phyloP scores from a whole-genome alignment of 2,888 invertebrate genomes.

The Tachina fera region DNA sequence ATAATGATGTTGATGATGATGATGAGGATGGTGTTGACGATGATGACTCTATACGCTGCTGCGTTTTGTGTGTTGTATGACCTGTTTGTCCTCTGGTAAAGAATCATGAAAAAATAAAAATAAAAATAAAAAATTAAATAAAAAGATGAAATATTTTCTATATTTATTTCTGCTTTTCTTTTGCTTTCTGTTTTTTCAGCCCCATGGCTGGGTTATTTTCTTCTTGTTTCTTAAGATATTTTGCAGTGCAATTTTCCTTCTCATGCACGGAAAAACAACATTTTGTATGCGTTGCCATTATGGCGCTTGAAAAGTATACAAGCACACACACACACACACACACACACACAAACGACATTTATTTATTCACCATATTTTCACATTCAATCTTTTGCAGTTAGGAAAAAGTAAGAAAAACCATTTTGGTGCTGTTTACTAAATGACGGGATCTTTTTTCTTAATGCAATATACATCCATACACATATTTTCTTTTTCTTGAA shows the following conservation, averaged over 20 bases:
- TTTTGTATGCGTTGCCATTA: constrained; percentile 72
- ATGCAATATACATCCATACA: background rate
- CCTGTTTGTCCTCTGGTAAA: constrained; percentile 81
- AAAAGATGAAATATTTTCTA: constrained; percentile 78
- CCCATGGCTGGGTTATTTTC: constrained; percentile 61
- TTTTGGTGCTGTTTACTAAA: constrained; percentile 69
- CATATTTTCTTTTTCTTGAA: constrained; percentile 42
- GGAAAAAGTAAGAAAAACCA: constrained; percentile 54
- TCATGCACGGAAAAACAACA: constrained; percentile 62
- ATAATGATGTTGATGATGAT: constrained; percentile 13
- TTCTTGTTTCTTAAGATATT: constrained; percentile 21
- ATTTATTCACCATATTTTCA: constrained; percentile 53
- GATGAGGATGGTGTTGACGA: constrained; percentile 16
- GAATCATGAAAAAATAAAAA: constrained; percentile 22
- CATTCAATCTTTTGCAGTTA: constrained; percentile 66
- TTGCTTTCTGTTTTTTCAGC: constrained; percentile 53
- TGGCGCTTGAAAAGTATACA: constrained; percentile 63
- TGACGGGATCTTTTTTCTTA: constrained; percentile 58
- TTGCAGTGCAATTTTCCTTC: constrained; percentile 53
- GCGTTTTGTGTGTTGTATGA: constrained; percentile 73
- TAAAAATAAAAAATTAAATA: background rate
- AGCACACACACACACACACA: constrained; percentile 8
- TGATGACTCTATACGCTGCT: constrained; percentile 36
- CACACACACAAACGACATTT: constrained; percentile 7
- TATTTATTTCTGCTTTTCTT: constrained; percentile 63